phyloP scores from a whole-genome alignment of 2,113 vertebrate genomes.

The Procapra przewalskii region DNA sequence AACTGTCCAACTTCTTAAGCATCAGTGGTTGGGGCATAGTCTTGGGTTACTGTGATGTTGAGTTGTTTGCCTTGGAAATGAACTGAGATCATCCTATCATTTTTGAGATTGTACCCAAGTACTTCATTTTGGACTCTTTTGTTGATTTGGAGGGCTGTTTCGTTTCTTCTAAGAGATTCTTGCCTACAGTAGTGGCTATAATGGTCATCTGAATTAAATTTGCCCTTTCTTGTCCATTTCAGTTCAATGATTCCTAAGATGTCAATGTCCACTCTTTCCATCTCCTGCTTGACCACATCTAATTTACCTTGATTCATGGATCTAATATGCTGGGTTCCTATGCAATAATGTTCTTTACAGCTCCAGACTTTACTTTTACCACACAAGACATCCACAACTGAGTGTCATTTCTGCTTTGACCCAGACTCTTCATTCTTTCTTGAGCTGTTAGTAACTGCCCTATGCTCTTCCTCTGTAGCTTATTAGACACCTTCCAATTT shows the following conservation, averaged over 20 bases:
- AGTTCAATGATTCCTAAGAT: neutral
- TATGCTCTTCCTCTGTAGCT: neutral
- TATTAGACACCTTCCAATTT: neutral
- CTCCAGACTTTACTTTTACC: neutral
- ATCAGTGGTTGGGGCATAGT: neutral
- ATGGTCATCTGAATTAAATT: neutral
- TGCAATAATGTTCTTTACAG: neutral
- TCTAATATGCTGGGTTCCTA: neutral
- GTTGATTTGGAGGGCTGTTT: neutral
- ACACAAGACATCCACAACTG: neutral
- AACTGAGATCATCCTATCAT: neutral
- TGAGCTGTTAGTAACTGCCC: neutral
- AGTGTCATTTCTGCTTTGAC: neutral
- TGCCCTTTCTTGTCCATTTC: neutral
- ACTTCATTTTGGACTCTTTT: neutral
- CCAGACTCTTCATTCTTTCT: neutral
- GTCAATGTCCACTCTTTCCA: neutral
- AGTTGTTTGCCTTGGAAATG: neutral
- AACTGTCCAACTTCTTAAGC: neutral
- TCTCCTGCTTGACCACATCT: neutral
- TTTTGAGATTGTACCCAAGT: neutral
- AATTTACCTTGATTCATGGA: neutral
- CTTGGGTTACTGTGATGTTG: neutral
- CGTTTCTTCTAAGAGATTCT: neutral
- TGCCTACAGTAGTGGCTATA: neutral